phyloP scores from a whole-genome alignment of 92 coral and sea anemone species.

The Zoanthus solanderi region DNA sequence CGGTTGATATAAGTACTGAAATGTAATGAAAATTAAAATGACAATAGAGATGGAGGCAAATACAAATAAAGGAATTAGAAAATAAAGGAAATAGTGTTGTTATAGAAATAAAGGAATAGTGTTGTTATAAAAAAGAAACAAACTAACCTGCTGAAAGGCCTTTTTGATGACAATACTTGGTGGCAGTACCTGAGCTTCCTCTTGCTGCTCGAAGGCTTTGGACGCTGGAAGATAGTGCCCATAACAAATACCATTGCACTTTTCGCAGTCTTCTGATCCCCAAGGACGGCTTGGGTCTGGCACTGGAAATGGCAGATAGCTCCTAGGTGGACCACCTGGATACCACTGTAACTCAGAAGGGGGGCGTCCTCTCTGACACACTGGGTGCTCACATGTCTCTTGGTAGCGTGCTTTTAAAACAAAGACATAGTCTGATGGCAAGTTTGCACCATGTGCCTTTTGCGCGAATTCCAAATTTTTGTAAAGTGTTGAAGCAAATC shows the following conservation, averaged over 20 bases:
- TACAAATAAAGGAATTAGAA: too few relatives aligned
- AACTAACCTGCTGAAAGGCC: conserved; percentile 32
- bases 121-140: conserved; percentile 8
- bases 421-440: conserved; percentile 57
- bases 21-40: too few relatives aligned
- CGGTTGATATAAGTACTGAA: too few relatives aligned
- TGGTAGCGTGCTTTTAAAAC: conserved; percentile 47
- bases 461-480: conserved; percentile 57
- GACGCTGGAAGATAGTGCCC: conserved; percentile 29
- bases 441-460: conserved; percentile 57
- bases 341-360: conserved; percentile 39
- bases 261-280: conserved; percentile 33
- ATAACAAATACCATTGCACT: conserved; percentile 34
- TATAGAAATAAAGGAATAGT: neutral
- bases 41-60: too few relatives aligned
- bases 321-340: conserved; percentile 65
- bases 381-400: conserved; percentile 46
- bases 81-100: too few relatives aligned
- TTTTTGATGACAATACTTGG: conserved; percentile 41
- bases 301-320: conserved; percentile 57
- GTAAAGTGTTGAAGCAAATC: neutral
- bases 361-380: conserved; percentile 44
- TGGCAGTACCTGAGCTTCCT: conserved; percentile 29
- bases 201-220: conserved; percentile 25
- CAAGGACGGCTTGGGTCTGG: conserved; percentile 54